These are phyloP conservation scores for Antheraea mylitta DNA, from an alignment of 1,140 invertebrate species.

Conservation along the genomic window DNA sequence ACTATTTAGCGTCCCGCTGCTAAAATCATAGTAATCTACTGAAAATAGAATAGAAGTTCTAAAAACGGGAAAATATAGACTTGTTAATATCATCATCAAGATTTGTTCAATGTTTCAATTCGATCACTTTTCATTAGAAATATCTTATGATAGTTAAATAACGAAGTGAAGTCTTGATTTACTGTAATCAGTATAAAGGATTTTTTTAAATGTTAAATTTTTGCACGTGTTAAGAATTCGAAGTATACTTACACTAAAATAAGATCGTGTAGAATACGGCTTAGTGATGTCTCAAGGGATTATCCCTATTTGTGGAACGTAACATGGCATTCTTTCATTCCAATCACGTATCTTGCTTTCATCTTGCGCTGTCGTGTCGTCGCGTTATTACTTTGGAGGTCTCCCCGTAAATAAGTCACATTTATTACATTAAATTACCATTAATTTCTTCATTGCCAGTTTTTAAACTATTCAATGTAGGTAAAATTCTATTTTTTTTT, in stretches of 20 bases:
- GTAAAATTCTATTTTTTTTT: too few species aligned
- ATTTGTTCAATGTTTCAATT: not conserved
- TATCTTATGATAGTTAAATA: too few species aligned
- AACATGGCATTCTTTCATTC: conserved; percentile 37
- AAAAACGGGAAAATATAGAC: not conserved
- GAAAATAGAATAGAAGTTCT: not conserved
- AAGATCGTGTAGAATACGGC: conserved; percentile 37
- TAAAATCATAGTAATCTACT: conserved; percentile 21
- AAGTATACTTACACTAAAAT: not conserved
- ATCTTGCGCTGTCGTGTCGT: conserved; percentile 50
- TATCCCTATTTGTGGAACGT: conserved; percentile 47
- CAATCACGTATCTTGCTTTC: conserved; percentile 54
- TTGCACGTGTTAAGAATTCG: not conserved
- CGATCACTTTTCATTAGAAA: too few species aligned
- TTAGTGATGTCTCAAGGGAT: conserved; percentile 46
- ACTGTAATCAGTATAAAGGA: not conserved
- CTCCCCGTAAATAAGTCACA: conserved; percentile 5
- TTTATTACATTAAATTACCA: conserved; percentile 7
- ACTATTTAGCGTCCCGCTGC: conserved; percentile 8
- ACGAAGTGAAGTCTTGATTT: too few species aligned
- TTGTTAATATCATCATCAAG: not conserved
- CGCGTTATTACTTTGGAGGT: conserved; percentile 44
- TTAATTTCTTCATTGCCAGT: not conserved
- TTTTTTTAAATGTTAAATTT: not conserved
- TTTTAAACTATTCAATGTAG: not conserved